Evolutionary conservation across 2,113 vertebrate genomes (phyloP).

Genomic region (Oxygymnocypris stewartii): DNA sequence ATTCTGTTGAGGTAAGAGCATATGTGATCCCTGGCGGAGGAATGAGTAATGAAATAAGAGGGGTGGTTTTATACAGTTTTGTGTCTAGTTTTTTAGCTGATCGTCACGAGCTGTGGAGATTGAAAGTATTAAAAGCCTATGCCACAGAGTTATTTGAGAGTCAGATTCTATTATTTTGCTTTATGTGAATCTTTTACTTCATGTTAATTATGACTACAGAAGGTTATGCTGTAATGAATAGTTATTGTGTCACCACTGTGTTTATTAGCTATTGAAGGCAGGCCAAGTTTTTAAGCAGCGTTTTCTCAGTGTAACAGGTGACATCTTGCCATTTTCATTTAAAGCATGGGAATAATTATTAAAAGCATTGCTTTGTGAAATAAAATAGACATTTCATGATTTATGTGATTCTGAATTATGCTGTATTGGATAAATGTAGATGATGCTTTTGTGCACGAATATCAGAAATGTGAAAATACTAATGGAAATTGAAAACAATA

Average conservation of each 20-base stretch:
- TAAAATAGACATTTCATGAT: not conserved
- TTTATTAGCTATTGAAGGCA: too few relatives aligned
- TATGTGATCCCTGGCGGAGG: not conserved
- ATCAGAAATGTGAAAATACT: not conserved
- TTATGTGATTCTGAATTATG: not conserved
- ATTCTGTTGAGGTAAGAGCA: slow-evolving; percentile 60
- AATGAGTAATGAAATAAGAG: not conserved
- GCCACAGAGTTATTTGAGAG: not conserved
- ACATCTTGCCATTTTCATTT: not conserved
- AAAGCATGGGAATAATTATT: not conserved
- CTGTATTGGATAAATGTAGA: not conserved
- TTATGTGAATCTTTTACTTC: not conserved
- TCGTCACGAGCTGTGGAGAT: not conserved
- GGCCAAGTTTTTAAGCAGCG: not conserved
- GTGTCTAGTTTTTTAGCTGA: not conserved
- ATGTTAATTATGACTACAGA: not conserved
- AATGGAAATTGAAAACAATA: not conserved
- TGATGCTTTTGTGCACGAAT: not conserved
- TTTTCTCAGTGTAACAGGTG: slow-evolving; percentile 32
- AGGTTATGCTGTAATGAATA: not conserved
- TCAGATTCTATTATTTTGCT: not conserved
- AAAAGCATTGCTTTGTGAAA: not conserved
- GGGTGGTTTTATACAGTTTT: too few relatives aligned
- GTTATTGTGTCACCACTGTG: not conserved
- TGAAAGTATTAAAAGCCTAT: not conserved